Conservation (phyloP, 2,797 vertebrate genomes). For the Lepus oiostolus region DNA sequence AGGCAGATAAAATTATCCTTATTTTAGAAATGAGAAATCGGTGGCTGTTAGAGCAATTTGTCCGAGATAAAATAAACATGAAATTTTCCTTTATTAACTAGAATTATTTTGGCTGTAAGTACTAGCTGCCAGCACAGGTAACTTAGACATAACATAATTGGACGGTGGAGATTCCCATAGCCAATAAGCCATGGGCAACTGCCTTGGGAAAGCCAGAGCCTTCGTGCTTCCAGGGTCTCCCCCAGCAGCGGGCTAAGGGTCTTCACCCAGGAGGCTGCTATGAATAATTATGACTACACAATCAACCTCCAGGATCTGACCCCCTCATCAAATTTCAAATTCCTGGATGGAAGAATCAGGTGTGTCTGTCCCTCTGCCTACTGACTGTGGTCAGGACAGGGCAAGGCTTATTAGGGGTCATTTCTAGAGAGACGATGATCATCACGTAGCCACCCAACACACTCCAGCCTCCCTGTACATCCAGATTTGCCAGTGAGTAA, state of each 20-base stretch:
- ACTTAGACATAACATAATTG: not conserved
- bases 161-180: not conserved
- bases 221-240: not conserved
- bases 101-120: slow-evolving; percentile 52
- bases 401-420: too few species aligned
- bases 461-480: not conserved
- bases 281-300: not conserved
- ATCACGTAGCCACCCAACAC: not conserved
- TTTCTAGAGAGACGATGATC: not conserved
- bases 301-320: not conserved
- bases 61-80: slow-evolving; percentile 4
- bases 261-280: not conserved
- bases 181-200: not conserved
- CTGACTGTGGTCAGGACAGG: not conserved
- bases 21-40: slow-evolving; percentile 21
- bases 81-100: slow-evolving; percentile 47
- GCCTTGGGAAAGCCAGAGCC: not conserved
- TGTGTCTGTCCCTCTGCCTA: not conserved
- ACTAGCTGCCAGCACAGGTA: not conserved
- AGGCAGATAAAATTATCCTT: not conserved
- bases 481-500: too few species aligned
- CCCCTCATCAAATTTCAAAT: not conserved
- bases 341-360: slow-evolving; percentile 1
- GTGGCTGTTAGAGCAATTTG: slow-evolving; percentile 8
- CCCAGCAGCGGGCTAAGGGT: not conserved